These are phyloP conservation scores for Serilophus lunatus DNA, from an alignment of 2,113 vertebrate species.

Conservation along the genomic window DNA sequence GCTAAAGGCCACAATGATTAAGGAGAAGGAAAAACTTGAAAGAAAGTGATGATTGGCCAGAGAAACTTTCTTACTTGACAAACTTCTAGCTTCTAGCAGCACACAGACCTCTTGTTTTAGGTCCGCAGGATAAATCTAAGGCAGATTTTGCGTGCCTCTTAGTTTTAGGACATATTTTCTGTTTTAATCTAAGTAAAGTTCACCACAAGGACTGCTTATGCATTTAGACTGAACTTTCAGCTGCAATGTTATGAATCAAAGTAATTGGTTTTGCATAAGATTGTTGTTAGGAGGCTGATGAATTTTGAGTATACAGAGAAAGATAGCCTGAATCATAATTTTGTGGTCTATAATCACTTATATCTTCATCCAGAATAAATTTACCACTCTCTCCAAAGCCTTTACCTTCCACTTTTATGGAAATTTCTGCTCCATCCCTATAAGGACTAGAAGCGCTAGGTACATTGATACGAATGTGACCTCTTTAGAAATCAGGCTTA, in stretches of 20 bases:
- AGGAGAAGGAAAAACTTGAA: neutral
- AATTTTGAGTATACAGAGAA: neutral
- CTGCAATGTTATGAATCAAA: neutral
- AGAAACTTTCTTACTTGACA: neutral
- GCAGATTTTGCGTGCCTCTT: neutral
- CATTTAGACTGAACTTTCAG: neutral
- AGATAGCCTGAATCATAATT: neutral
- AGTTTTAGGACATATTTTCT: neutral
- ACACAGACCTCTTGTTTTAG: neutral
- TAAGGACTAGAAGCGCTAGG: neutral
- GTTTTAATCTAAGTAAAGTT: neutral
- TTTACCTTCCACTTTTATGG: neutral
- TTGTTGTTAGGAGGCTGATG: neutral
- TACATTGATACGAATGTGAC: neutral
- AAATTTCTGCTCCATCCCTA: neutral
- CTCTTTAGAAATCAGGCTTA: neutral
- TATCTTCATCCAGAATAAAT: neutral
- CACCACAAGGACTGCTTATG: neutral
- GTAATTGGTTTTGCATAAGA: neutral
- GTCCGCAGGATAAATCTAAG: neutral
- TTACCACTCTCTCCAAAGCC: rapidly evolving
- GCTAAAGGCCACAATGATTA: neutral
- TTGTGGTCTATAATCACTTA: neutral
- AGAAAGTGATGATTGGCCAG: neutral
- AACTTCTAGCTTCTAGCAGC: neutral